phyloP scores from a whole-genome alignment of 2,797 vertebrate genomes.

The Ceyx erithaca region DNA sequence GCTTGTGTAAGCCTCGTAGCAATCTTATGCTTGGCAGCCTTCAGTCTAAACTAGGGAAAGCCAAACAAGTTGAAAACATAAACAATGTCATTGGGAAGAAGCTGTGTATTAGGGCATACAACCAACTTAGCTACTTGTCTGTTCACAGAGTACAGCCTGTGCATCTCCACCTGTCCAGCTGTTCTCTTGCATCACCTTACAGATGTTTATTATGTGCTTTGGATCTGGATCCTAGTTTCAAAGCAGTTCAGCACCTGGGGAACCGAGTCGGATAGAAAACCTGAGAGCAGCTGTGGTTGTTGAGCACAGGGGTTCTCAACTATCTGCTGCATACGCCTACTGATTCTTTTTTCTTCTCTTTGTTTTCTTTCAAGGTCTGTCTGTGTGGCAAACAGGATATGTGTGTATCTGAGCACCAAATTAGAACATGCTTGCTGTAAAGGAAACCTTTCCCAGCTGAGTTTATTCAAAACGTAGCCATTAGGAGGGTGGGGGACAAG shows the following conservation, averaged over 20 bases:
- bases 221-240: not conserved
- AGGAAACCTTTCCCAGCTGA: slow-evolving; percentile 29
- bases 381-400: slow-evolving; percentile 24
- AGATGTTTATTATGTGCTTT: not conserved
- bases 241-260: not conserved
- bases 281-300: not conserved
- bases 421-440: not conserved
- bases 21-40: not conserved
- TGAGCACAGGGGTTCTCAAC: not conserved
- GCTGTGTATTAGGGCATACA: not conserved
- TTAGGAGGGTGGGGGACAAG: not conserved
- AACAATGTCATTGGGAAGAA: not conserved
- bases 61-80: not conserved
- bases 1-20: not conserved
- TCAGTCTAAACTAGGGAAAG: slow-evolving; percentile 4
- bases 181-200: not conserved
- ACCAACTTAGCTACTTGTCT: not conserved
- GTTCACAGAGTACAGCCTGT: not conserved
- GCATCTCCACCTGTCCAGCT: not conserved
- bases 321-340: not conserved
- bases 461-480: not conserved
- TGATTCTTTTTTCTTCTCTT: not conserved
- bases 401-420: not conserved
- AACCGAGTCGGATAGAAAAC: not conserved
- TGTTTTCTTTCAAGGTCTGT: not conserved